Percentiles rank a stretch among this genome's conserved stretches.
Evolutionary conservation across 2,888 invertebrate genomes (phyloP).

Genomic region (Scotopteryx bipunctaria): DNA sequence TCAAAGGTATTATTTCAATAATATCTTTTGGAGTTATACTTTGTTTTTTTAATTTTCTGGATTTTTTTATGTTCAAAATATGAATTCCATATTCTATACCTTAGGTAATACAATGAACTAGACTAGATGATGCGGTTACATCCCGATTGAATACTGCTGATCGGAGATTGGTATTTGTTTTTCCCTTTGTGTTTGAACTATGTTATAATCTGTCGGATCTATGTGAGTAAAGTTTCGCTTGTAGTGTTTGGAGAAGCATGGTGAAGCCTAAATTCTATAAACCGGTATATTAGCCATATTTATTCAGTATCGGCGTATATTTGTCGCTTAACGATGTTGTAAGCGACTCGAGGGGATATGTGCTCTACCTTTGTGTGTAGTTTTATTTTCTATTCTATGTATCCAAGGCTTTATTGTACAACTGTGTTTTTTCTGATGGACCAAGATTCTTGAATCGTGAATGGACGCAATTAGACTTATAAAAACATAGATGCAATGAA

Average conservation of each 20-base stretch:
- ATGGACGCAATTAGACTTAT: too few species aligned
- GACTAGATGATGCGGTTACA: too few species aligned
- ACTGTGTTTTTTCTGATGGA: too few species aligned
- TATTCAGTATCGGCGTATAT: conserved; percentile 61
- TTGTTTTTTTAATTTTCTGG: too few species aligned
- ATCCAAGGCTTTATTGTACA: conserved; percentile 55
- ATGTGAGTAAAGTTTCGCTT: conserved; percentile 78
- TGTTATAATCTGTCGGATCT: conserved; percentile 66
- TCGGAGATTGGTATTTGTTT: conserved; percentile 19
- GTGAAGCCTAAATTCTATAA: conserved; percentile 55
- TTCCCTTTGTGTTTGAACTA: conserved; percentile 40
- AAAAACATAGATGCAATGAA: too few species aligned
- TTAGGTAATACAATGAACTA: too few species aligned
- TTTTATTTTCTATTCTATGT: conserved; percentile 58
- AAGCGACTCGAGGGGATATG: conserved; percentile 60
- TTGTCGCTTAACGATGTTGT: conserved; percentile 68
- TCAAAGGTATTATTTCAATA: too few species aligned
- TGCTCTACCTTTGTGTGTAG: conserved; percentile 66
- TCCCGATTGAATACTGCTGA: conserved; percentile 2
- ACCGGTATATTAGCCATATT: conserved; percentile 57
- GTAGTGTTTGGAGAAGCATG: conserved; percentile 78
- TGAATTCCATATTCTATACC: too few species aligned
- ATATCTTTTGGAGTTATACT: too few species aligned
- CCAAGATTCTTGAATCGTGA: too few species aligned
- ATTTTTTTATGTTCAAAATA: too few species aligned